Base-by-base conservation (phyloP, 2,888 invertebrate species). In the Lepas anatifera region DNA sequence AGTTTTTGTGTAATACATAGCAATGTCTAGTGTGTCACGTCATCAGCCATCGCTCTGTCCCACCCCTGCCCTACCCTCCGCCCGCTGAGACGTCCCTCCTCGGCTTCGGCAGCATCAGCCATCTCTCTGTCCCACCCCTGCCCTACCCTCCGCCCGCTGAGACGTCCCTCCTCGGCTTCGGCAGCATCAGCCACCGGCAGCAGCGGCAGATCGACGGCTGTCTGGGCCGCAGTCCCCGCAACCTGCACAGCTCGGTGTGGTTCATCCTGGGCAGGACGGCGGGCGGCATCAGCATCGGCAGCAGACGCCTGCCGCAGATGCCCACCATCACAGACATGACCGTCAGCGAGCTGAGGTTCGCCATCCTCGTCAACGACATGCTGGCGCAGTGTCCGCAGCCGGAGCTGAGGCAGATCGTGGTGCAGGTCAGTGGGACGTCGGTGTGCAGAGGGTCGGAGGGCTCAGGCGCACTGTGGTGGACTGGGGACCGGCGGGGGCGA, bases 301-400 rank as follows among this genome's bases (percentile, higher is more conserved):
- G 90, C 0, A 89, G 89, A 77, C 85, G 87, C 73, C 85, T 99
- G 75, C 95, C 95, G 0, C 95, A 96, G 77, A 88, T 92, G 77
- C 96, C 97, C 11, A 97, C 96, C 1, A 82, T 98, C 58, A 90
- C 92, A 27, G 94, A 95, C 80, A 96, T 99, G 96, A 95, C 96
- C 1, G 87, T 94, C 75, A 95, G 96, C 72, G 99, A 99, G 81
- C 83, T 98, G 74, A 92, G 94, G 74, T 99, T 99, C 84, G 90
- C 97, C 32, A 83, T 97, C 73, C 82, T 94, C 63, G 95, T 99
- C 13, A 98, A 99, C 82, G 89, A 89, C 75, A 86, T 89, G 81
- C 80, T 88, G 70, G 86, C 87, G 77, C 83, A 84, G 73, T 86
- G 89, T 71, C 80, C 82, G 27, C 81, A 84, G 71, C 87, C 89